Conservation (phyloP, 2,888 invertebrate species). For the Dasysyrphus albostriatus region DNA sequence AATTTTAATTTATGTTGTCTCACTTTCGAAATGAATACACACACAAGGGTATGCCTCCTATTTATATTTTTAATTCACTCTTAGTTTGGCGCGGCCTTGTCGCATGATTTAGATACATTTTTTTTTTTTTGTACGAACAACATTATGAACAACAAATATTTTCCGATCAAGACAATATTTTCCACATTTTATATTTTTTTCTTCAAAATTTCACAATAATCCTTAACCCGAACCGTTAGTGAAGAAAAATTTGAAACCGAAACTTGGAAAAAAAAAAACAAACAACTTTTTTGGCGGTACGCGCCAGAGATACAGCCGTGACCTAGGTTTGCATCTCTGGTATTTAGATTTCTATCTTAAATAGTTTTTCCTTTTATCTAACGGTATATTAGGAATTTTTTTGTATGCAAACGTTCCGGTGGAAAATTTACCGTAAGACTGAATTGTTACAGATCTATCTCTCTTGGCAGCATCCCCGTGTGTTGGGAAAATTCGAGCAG, state of each 20-base stretch:
- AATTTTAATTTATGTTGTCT: conserved; percentile 54
- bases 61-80: conserved; percentile 53
- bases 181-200: neutral
- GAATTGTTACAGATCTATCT: conserved; percentile 52
- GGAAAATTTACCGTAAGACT: conserved; percentile 73
- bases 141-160: neutral
- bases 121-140: conserved; percentile 2
- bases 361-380: neutral
- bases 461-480: conserved; percentile 59
- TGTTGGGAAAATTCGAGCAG: conserved; percentile 56
- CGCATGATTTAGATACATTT: conserved; percentile 55
- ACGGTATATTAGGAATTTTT: conserved; percentile 5
- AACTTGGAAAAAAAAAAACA: no score
- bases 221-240: neutral
- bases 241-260: neutral
- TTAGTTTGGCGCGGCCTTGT: conserved; percentile 51
- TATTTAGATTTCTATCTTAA: conserved; percentile 27
- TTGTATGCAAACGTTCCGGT: conserved; percentile 61
- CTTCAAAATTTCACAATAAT: neutral
- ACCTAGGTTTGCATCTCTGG: neutral
- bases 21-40: conserved; percentile 45
- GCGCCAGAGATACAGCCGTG: conserved; percentile 13
- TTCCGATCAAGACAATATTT: neutral
- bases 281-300: conserved; percentile 13
- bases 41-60: conserved; percentile 22